phyloP scores from a whole-genome alignment of 2,797 vertebrate genomes.

The Otus scops region DNA sequence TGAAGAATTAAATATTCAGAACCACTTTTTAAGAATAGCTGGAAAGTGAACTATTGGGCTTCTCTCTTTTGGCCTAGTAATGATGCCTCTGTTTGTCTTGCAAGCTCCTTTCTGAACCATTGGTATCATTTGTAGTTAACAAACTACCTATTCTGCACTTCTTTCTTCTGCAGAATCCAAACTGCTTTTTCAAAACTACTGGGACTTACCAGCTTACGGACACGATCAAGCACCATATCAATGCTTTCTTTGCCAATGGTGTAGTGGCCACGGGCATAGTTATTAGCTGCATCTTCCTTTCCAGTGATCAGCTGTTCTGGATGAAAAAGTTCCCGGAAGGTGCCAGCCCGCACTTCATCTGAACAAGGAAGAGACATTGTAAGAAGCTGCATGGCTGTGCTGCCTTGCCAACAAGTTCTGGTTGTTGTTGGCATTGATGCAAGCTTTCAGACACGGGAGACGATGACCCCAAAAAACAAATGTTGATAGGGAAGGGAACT shows the following conservation, averaged over 20 bases:
- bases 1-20: background rate
- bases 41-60: background rate
- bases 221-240: conserved; percentile 75
- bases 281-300: conserved; percentile 82
- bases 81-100: background rate
- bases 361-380: background rate
- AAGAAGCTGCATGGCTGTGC: background rate
- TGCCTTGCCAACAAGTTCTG: background rate
- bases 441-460: background rate
- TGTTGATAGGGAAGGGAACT: background rate
- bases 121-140: background rate
- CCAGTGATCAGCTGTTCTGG: conserved; percentile 81
- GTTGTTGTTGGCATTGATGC: background rate
- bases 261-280: conserved; percentile 81
- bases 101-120: background rate
- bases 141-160: background rate
- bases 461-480: background rate
- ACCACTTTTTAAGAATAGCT: background rate
- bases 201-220: conserved; percentile 77
- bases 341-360: conserved; percentile 78
- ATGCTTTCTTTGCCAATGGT: conserved; percentile 81
- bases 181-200: background rate
- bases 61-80: background rate
- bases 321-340: conserved; percentile 79
- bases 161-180: background rate